These are phyloP conservation scores for Osmerus eperlanus DNA, from an alignment of 2,113 vertebrate species.

Conservation along the genomic window DNA sequence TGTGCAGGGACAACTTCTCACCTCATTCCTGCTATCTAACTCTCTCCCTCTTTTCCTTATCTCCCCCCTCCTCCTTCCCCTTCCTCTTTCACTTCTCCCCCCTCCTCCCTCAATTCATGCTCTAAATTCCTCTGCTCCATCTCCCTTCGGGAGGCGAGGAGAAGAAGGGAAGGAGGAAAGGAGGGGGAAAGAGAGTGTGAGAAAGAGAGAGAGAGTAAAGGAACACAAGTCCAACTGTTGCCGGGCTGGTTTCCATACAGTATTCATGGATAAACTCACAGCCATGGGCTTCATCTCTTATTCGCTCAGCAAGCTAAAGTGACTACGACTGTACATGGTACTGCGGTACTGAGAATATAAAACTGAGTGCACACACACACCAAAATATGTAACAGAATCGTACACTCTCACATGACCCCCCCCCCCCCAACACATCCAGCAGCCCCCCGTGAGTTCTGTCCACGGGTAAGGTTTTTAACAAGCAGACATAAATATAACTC, in stretches of 20 bases:
- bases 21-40: neutral
- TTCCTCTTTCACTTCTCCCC: neutral
- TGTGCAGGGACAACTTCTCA: slow-evolving; percentile 40
- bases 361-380: neutral
- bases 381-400: too few species aligned
- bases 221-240: neutral
- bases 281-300: neutral
- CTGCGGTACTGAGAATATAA: neutral
- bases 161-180: too few species aligned
- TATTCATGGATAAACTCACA: neutral
- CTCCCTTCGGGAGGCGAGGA: neutral
- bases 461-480: neutral
- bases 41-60: neutral
- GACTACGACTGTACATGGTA: neutral
- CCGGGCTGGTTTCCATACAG: neutral
- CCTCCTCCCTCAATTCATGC: neutral
- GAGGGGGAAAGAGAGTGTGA: too few species aligned
- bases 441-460: neutral
- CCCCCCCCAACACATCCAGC: neutral
- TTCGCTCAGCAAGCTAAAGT: neutral
- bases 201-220: neutral
- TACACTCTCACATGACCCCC: neutral
- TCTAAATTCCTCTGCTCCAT: neutral
- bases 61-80: neutral
- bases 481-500: neutral